Conservation (phyloP, 2,113 vertebrate species). For the Cyprinus carpio region DNA sequence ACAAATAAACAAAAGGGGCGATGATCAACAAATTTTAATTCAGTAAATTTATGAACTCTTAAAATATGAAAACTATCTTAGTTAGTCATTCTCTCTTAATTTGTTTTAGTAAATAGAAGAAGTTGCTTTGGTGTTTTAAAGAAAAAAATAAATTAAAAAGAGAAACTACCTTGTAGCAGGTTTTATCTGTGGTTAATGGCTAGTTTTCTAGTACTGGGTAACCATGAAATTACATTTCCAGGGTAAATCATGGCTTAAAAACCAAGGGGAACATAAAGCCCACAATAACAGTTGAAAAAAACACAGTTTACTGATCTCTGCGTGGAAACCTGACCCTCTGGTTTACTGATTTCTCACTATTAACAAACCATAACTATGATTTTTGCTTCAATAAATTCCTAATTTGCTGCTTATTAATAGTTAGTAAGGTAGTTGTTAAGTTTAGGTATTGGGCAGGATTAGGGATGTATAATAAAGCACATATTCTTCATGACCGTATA, state of each 20-base stretch:
- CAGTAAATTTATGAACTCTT: background rate
- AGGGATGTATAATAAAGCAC: too few relatives aligned
- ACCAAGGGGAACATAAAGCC: background rate
- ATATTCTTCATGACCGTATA: too few relatives aligned
- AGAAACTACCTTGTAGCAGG: background rate
- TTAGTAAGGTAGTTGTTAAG: too few relatives aligned
- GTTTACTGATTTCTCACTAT: background rate
- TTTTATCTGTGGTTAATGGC: background rate
- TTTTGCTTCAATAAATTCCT: too few relatives aligned
- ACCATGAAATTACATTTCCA: background rate
- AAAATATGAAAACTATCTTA: too few relatives aligned
- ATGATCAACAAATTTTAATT: background rate
- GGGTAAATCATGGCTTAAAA: background rate
- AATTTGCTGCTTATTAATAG: too few relatives aligned
- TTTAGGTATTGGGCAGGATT: too few relatives aligned
- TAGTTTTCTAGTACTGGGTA: background rate
- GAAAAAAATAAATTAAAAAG: background rate
- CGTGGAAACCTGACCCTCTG: background rate
- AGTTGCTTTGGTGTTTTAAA: background rate
- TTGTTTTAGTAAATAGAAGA: background rate
- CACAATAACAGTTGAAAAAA: background rate
- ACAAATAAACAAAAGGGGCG: too few relatives aligned
- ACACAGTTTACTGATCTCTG: background rate
- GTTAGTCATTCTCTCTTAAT: too few relatives aligned
- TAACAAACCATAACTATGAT: too few relatives aligned